These are phyloP conservation scores for Enteromius radiatus DNA, from an alignment of 2,797 vertebrate genomes.

Conservation along the genomic window DNA sequence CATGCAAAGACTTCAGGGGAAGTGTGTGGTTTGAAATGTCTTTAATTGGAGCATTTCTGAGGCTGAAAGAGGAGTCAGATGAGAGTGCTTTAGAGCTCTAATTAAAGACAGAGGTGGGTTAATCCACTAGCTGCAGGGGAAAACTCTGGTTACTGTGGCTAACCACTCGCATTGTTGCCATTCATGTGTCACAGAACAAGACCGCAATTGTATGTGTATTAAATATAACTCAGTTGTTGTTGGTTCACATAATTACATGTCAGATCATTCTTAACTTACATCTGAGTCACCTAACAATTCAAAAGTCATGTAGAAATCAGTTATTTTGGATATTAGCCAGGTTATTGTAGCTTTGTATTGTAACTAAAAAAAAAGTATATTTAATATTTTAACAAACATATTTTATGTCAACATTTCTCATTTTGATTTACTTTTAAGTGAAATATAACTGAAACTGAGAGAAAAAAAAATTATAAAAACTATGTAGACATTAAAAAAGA, in stretches of 20 bases:
- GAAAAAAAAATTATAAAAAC: neutral
- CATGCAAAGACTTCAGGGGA: slow-evolving; percentile 30
- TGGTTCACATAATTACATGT: neutral
- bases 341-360: neutral
- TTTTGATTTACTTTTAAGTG: neutral
- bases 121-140: slow-evolving; percentile 64
- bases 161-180: slow-evolving; percentile 53
- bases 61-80: slow-evolving; percentile 59
- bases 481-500: neutral
- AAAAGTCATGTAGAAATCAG: neutral
- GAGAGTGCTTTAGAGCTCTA: slow-evolving; percentile 61
- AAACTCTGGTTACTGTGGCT: slow-evolving; percentile 63
- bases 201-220: slow-evolving; percentile 28
- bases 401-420: neutral
- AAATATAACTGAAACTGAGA: neutral
- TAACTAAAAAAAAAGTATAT: neutral
- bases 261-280: neutral
- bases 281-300: neutral
- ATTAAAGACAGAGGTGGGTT: slow-evolving; percentile 70
- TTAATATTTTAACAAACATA: neutral
- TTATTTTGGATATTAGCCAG: neutral
- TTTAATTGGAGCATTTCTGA: slow-evolving; percentile 40
- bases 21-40: slow-evolving; percentile 29
- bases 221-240: neutral
- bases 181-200: slow-evolving; percentile 44